Base-by-base conservation (phyloP, 2,797 vertebrate genomes). In the Xiphorhynchus erythropygius region DNA sequence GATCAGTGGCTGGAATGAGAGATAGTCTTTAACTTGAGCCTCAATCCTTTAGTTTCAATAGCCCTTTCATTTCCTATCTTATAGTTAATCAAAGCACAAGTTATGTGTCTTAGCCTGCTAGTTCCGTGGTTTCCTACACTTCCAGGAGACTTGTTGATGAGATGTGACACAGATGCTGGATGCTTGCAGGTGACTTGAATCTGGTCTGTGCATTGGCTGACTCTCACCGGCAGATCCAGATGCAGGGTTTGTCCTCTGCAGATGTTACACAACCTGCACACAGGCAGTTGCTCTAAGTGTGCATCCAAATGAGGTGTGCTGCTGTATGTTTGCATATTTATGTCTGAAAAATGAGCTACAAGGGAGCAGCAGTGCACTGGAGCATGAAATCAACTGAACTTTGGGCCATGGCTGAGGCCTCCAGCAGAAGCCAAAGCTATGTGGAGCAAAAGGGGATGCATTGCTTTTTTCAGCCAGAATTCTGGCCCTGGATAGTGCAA, bases 251-350 rank as follows among this genome's bases (percentile, higher is more conserved):
- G 27, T 92, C 39, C 44, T 84, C 90, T 87, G 83, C 89, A 91
- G 91, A 64, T 94, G 85, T 95, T 94, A 76, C 75, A 94, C 83
- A 95, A 86, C 83, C 80, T 84, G 73, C 68, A 79, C 6, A 25
- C 59, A 60, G 67, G 83, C 91, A 67, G 63, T 88, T 90, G 82
- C 42, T 93, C 52, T 18, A 27, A 79, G 47, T 10, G 33, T 79
- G 59, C 74, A 68, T 94, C 89, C 87, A 83, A 27, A 94, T 82
- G 62, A 74, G 67, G 49, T 87, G 76, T 74, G 55, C 75, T 82
- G 53, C 46, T 73, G 18, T 55, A 39, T 44, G 22, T 47, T 75
- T 91, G 52, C 55, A 11, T 65, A 60, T 64, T 90, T 76, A 35
- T 1, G 3, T 86, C 69, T 89, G 50, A 83, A 87, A 91, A 91